Percentiles rank a stretch among this genome's conserved stretches.
Conservation (phyloP, 2,113 vertebrate species). For the Formicarius rufipectus region DNA sequence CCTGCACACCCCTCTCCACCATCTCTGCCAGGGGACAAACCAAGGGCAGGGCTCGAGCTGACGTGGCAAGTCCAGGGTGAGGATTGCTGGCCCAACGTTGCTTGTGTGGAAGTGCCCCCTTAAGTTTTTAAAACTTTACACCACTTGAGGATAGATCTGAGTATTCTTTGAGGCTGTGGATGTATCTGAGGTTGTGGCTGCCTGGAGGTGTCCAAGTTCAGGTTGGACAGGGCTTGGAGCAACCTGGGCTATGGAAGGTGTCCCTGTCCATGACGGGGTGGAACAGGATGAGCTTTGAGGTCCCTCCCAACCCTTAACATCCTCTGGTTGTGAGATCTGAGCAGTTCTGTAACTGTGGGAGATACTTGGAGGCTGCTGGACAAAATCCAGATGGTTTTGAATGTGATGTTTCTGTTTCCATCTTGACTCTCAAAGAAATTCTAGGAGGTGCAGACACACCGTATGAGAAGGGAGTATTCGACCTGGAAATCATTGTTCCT, state of each 20-base stretch:
- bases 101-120: accelerated
- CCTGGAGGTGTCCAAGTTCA: background rate
- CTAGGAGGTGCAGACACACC: slow-evolving; percentile 84
- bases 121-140: background rate
- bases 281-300: background rate
- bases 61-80: accelerated
- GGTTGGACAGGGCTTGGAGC: background rate
- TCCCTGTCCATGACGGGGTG: background rate
- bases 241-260: background rate
- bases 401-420: background rate
- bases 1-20: background rate
- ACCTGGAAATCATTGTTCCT: slow-evolving; percentile 87
- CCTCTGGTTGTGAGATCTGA: too few species aligned
- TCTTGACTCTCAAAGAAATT: slow-evolving; percentile 80
- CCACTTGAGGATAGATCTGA: background rate
- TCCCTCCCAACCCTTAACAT: too few species aligned
- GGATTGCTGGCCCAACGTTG: background rate
- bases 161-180: background rate
- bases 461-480: slow-evolving; percentile 92
- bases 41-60: too few species aligned
- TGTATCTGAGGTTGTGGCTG: background rate
- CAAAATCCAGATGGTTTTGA: background rate
- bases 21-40: background rate
- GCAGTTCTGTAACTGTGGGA: background rate
- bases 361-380: background rate